These are phyloP conservation scores for Anguilla pacifica DNA, from an alignment of 2,797 vertebrate genomes.

Conservation along the genomic window DNA sequence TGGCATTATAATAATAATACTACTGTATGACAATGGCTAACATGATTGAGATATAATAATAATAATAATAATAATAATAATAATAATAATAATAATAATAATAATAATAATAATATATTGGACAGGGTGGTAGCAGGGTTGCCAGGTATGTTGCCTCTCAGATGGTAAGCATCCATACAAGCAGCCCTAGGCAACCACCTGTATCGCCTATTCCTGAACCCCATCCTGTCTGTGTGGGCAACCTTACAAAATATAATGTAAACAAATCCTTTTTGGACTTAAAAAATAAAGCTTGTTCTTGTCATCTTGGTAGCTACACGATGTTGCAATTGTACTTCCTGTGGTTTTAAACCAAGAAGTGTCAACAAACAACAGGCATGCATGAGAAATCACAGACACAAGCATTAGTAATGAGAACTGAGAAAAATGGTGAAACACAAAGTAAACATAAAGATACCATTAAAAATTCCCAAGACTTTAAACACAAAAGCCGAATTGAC, in stretches of 20 bases:
- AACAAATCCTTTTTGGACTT: not conserved
- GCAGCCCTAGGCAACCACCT: too few relatives aligned
- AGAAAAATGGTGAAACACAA: not conserved
- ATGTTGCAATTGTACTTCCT: not conserved
- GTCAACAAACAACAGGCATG: not conserved
- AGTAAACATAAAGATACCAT: not conserved
- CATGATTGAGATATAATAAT: too few relatives aligned
- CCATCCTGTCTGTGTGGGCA: too few relatives aligned
- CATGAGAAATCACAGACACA: not conserved
- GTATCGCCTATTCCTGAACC: too few relatives aligned
- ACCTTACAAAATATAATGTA: not conserved
- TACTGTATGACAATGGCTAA: too few relatives aligned
- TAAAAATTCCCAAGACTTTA: not conserved
- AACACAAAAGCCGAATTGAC: not conserved
- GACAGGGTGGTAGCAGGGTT: too few relatives aligned
- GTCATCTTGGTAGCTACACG: conserved; percentile 1
- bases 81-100: too few relatives aligned
- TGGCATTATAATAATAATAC: too few relatives aligned
- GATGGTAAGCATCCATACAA: too few relatives aligned
- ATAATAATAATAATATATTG: too few relatives aligned
- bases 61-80: too few relatives aligned
- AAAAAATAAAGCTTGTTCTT: not conserved
- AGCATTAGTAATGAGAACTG: not conserved
- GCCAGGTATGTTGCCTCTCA: too few relatives aligned
- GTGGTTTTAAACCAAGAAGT: not conserved